These are phyloP conservation scores for Thecophora atra DNA, from an alignment of 2,888 invertebrate genomes.

Conservation along the genomic window DNA sequence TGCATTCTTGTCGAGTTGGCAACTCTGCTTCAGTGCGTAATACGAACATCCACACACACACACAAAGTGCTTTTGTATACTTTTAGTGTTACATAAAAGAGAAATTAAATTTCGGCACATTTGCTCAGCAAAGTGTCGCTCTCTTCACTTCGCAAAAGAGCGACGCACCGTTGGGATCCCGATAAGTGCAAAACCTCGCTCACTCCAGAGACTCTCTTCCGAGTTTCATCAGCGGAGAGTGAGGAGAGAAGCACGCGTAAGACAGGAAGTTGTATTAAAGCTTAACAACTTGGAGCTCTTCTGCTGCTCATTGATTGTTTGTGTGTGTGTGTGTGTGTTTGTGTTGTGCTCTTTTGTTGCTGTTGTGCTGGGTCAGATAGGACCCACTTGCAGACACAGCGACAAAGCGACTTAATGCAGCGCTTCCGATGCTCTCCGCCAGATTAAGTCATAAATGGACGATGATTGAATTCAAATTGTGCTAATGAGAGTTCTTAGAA, in stretches of 20 bases:
- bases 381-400: slow-evolving; percentile 18
- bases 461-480: slow-evolving; percentile 45
- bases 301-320: slow-evolving; percentile 6
- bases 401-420: not conserved
- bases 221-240: not conserved
- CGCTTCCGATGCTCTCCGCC: slow-evolving; percentile 39
- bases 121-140: not conserved
- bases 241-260: not conserved
- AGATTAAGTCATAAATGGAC: slow-evolving; percentile 47
- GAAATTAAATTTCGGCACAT: not conserved
- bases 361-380: slow-evolving; percentile 26
- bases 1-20: no score
- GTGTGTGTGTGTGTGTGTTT: not conserved
- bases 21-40: no score
- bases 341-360: not conserved
- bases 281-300: slow-evolving; percentile 12
- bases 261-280: slow-evolving; percentile 22
- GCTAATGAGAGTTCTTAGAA: slow-evolving; percentile 4
- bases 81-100: no score
- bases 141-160: not conserved
- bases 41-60: no score
- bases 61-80: no score
- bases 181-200: not conserved
- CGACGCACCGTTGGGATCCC: not conserved
- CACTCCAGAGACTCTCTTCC: not conserved